Evolutionary conservation across 2,113 vertebrate species (phyloP).

Genomic region (Ptychochromis oligacanthus): DNA sequence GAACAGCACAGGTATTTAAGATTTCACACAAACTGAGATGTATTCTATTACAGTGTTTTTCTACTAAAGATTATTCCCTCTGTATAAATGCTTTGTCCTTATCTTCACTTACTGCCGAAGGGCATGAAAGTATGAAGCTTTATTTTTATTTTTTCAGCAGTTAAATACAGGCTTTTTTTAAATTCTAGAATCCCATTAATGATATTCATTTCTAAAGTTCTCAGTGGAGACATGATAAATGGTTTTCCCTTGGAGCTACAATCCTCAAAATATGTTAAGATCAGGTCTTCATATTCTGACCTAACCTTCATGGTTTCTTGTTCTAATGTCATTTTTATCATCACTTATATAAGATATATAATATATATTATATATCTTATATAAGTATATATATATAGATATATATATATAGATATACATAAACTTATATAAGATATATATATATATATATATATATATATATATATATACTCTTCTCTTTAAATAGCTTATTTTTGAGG

Average conservation of each 20-base stretch:
- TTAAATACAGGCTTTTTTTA: background rate
- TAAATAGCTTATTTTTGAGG: too few relatives aligned
- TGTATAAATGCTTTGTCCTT: background rate
- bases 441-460: too few relatives aligned
- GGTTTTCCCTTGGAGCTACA: background rate
- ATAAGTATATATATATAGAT: too few relatives aligned
- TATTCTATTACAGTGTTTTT: background rate
- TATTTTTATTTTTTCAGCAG: background rate
- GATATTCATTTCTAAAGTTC: background rate
- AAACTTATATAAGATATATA: too few relatives aligned
- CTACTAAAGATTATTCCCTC: background rate
- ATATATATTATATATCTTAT: too few relatives aligned
- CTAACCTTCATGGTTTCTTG: background rate
- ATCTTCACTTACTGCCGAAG: background rate
- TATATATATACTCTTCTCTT: too few relatives aligned
- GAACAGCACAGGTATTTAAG: too few relatives aligned
- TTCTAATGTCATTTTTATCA: background rate
- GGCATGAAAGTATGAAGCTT: background rate
- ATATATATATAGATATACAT: too few relatives aligned
- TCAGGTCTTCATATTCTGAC: background rate
- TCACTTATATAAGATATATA: too few relatives aligned
- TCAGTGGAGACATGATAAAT: constrained; percentile 1
- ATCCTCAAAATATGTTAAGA: constrained; percentile 2
- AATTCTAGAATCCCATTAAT: constrained; percentile 3
- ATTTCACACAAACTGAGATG: background rate